These are phyloP conservation scores for Drosophila diplacantha DNA, from an alignment of 2,888 invertebrate genomes.

Conservation along the genomic window DNA sequence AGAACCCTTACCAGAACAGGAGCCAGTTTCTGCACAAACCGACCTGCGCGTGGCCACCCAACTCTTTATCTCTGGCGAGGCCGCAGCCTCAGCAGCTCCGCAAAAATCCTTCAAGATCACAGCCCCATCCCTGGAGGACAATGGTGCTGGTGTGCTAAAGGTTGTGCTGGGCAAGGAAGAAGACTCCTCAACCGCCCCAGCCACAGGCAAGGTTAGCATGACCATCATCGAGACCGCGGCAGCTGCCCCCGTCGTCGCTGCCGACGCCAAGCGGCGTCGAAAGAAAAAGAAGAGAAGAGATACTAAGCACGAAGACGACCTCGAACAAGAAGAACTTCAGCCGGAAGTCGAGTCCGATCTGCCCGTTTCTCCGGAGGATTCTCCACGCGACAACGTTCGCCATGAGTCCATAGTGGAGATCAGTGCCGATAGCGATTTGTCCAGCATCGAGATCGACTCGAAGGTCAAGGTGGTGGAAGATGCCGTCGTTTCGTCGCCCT, in stretches of 20 bases:
- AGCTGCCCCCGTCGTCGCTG: conserved; percentile 74
- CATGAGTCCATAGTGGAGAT: conserved; percentile 76
- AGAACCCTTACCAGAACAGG: background rate
- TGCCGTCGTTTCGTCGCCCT: conserved; percentile 80
- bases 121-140: conserved; percentile 77
- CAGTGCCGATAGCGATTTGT: conserved; percentile 77
- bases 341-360: conserved; percentile 78
- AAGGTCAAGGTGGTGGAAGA: conserved; percentile 85
- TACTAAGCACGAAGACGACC: conserved; percentile 54
- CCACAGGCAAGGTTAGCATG: conserved; percentile 72
- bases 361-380: conserved; percentile 78
- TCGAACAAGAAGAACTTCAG: conserved; percentile 58
- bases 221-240: conserved; percentile 74
- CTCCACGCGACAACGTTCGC: conserved; percentile 72
- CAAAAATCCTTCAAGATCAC: conserved; percentile 70
- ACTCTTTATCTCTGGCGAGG: conserved; percentile 75
- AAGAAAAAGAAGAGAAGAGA: conserved; percentile 83
- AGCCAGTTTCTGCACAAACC: conserved; percentile 29
- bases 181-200: conserved; percentile 13
- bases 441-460: conserved; percentile 79
- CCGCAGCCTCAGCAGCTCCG: conserved; percentile 54
- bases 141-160: conserved; percentile 71
- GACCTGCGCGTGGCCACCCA: conserved; percentile 73
- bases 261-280: conserved; percentile 80
- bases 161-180: conserved; percentile 62